Conservation (phyloP, 2,113 vertebrate genomes). For the Siniperca chuatsi region DNA sequence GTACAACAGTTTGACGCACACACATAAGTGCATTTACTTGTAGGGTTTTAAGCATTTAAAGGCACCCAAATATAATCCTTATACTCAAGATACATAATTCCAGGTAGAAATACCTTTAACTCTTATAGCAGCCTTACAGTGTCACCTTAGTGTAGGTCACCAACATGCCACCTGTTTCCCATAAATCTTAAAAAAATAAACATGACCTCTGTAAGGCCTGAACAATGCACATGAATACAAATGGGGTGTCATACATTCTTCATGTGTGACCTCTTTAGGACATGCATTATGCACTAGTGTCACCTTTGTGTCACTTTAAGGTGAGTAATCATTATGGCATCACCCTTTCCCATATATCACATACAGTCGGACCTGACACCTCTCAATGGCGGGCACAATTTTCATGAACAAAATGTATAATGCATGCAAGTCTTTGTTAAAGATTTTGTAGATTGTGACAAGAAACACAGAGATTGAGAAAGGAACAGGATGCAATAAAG, state of each 20-base stretch:
- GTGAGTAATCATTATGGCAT: slow-evolving; percentile 23
- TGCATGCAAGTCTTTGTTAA: neutral
- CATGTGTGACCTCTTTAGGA: neutral
- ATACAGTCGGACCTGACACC: neutral
- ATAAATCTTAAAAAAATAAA: neutral
- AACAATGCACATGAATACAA: neutral
- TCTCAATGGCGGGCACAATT: neutral
- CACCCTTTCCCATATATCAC: slow-evolving; percentile 36
- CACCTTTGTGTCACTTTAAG: slow-evolving; percentile 29
- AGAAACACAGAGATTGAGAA: neutral
- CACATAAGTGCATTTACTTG: neutral
- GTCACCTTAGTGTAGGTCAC: neutral
- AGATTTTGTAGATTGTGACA: neutral
- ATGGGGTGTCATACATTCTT: neutral
- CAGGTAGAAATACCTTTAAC: neutral
- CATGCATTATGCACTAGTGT: slow-evolving; percentile 15
- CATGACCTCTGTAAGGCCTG: neutral
- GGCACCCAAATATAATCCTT: neutral
- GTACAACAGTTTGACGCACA: neutral
- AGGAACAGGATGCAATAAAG: neutral
- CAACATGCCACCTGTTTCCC: neutral
- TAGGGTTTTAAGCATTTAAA: neutral
- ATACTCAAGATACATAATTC: too few species aligned
- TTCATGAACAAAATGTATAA: neutral
- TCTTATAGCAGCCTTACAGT: neutral